These are phyloP conservation scores for Anaspis maculata DNA, from an alignment of 2,888 invertebrate genomes.

Conservation along the genomic window DNA sequence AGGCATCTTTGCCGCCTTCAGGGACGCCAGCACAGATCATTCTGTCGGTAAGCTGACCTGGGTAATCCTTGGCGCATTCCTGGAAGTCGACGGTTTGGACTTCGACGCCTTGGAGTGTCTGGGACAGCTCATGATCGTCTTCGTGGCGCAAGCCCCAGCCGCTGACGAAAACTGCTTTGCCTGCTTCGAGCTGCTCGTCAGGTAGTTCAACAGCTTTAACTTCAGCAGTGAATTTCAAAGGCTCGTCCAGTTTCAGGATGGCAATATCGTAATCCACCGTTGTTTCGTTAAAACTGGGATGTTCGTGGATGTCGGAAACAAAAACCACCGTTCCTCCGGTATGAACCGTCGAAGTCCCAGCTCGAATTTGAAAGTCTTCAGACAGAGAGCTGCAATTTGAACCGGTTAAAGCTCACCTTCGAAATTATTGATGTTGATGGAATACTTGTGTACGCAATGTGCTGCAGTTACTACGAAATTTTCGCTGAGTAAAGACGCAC, in stretches of 20 bases:
- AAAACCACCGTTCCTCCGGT: conserved; percentile 2
- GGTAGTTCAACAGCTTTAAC: conserved; percentile 1
- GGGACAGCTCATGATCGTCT: conserved; percentile 6
- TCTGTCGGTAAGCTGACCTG: conserved; percentile 31
- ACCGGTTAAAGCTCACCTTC: too few species aligned
- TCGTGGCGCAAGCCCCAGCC: conserved; percentile 19
- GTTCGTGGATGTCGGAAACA: conserved; percentile 1
- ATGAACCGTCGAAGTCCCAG: conserved; percentile 1
- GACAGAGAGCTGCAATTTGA: too few species aligned
- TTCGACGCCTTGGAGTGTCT: conserved; percentile 14
- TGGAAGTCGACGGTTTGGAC: conserved; percentile 14
- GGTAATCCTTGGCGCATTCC: conserved; percentile 14
- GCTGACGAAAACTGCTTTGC: conserved; percentile 4
- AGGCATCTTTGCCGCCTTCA: conserved; percentile 47
- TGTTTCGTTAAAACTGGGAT: conserved; percentile 1
- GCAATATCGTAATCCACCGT: conserved; percentile 10
- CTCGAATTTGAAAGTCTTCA: too few species aligned
- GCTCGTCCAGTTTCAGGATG: conserved; percentile 2
- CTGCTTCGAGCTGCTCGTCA: not conserved
- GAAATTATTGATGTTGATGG: not conserved
- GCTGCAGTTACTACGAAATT: conserved; percentile 46
- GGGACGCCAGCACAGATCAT: conserved; percentile 50
- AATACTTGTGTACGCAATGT: conserved; percentile 38
- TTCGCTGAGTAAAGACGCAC: conserved; percentile 44
- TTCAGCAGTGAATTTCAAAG: conserved; percentile 1